Percentiles rank a stretch among this genome's conserved stretches.
phyloP scores from a whole-genome alignment of 2,888 invertebrate species.

The Nomada fucata region DNA sequence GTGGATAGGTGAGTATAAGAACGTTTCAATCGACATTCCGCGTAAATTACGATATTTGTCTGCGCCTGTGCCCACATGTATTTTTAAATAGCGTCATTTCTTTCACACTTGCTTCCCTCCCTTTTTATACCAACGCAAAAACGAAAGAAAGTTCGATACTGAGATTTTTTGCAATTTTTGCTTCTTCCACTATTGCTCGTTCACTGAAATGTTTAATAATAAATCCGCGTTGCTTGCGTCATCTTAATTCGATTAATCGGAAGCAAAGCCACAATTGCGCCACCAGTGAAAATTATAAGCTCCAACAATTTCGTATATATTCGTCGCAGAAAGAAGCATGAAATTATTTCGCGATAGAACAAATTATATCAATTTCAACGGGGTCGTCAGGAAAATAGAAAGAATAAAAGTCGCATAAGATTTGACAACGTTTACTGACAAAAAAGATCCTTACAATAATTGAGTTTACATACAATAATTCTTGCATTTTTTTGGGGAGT shows the following conservation, averaged over 20 bases:
- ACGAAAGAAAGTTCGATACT: too few relatives aligned
- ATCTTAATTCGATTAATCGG: constrained; percentile 55
- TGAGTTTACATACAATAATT: constrained; percentile 71
- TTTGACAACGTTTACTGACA: constrained; percentile 79
- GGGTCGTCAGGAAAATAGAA: too few relatives aligned
- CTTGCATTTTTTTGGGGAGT: constrained; percentile 51
- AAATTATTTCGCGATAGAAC: neutral
- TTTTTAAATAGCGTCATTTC: neutral
- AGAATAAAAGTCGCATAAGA: neutral
- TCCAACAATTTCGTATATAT: neutral
- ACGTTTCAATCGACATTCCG: neutral
- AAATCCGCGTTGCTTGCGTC: constrained; percentile 30
- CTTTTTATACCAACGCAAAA: neutral
- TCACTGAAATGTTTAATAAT: constrained; percentile 31
- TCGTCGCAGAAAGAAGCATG: neutral
- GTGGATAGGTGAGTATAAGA: neutral
- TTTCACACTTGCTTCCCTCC: neutral
- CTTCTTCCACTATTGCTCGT: too few relatives aligned
- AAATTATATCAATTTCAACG: too few relatives aligned
- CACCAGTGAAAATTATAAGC: constrained; percentile 30
- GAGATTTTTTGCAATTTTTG: too few relatives aligned
- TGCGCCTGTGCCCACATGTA: neutral
- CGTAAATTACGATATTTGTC: neutral
- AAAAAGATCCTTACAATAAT: constrained; percentile 72
- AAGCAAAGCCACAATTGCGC: constrained; percentile 22